Evolutionary conservation across 1,140 invertebrate genomes (phyloP).

Genomic region (Drosophila equinoxialis): DNA sequence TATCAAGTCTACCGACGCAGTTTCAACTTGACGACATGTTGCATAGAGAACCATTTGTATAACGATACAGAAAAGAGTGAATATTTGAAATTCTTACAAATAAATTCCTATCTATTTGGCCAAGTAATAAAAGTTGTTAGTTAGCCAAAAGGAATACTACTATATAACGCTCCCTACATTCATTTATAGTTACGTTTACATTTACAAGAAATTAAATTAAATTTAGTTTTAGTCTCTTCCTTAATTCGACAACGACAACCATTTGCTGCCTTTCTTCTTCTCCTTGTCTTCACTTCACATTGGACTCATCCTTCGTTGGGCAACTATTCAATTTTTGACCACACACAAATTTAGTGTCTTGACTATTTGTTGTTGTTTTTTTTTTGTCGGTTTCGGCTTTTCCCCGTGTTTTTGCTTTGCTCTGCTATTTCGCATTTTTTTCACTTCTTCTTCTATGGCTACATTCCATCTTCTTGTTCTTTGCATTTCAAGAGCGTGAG

Average conservation of each 20-base stretch:
- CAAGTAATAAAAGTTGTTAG: slow-evolving; percentile 39
- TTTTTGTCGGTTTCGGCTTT: background rate
- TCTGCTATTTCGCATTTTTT: slow-evolving; percentile 55
- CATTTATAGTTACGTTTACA: slow-evolving; percentile 38
- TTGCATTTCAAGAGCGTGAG: slow-evolving; percentile 47
- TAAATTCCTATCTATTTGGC: slow-evolving; percentile 5
- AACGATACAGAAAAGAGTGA: background rate
- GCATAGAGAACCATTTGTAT: background rate
- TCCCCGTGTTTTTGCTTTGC: slow-evolving; percentile 54
- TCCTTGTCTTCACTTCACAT: background rate
- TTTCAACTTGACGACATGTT: background rate
- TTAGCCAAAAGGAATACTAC: slow-evolving; percentile 26
- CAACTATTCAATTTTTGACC: slow-evolving; percentile 35
- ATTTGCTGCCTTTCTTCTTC: background rate
- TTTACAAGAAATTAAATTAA: slow-evolving; percentile 51
- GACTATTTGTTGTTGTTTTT: slow-evolving; percentile 2
- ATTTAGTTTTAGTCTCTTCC: slow-evolving; percentile 35
- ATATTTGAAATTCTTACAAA: slow-evolving; percentile 4
- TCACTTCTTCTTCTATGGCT: slow-evolving; percentile 32
- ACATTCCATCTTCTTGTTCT: slow-evolving; percentile 60
- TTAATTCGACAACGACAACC: no score
- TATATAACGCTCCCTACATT: background rate
- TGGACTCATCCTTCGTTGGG: background rate
- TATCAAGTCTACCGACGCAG: background rate
- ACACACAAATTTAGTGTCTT: slow-evolving; percentile 16